phyloP scores from a whole-genome alignment of 2,797 vertebrate species.

The Micromesistius poutassou region DNA sequence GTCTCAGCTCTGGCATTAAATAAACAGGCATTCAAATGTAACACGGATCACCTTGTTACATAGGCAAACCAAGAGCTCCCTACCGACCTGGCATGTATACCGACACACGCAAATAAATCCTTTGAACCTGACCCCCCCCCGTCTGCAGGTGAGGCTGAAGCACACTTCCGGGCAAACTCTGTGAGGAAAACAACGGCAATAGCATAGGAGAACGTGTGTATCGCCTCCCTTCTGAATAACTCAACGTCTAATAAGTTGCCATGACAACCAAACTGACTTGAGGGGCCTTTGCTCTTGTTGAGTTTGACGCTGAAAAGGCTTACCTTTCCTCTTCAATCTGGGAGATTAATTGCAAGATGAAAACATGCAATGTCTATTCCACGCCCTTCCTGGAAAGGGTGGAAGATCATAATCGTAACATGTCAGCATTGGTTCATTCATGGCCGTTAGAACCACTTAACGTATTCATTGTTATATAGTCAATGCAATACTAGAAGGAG shows the following conservation, averaged over 20 bases:
- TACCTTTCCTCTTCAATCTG: neutral
- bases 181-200: constrained; percentile 22
- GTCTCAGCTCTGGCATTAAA: constrained; percentile 22
- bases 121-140: neutral
- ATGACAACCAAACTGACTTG: constrained; percentile 65
- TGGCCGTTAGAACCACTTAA: neutral
- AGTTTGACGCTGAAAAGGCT: neutral
- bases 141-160: constrained; percentile 6
- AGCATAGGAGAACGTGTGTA: constrained; percentile 47
- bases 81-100: neutral
- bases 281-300: constrained; percentile 47
- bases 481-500: neutral
- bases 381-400: neutral
- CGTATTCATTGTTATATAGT: neutral
- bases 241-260: constrained; percentile 64
- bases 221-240: constrained; percentile 37
- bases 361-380: neutral
- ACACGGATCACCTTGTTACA: neutral
- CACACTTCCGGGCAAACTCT: neutral
- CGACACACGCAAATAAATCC: neutral
- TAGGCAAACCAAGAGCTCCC: neutral
- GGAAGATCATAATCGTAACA: neutral
- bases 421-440: neutral
- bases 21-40: constrained; percentile 5
- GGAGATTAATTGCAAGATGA: neutral